Conservation (phyloP, 1,140 invertebrate species). For the Acromyrmex heyeri region DNA sequence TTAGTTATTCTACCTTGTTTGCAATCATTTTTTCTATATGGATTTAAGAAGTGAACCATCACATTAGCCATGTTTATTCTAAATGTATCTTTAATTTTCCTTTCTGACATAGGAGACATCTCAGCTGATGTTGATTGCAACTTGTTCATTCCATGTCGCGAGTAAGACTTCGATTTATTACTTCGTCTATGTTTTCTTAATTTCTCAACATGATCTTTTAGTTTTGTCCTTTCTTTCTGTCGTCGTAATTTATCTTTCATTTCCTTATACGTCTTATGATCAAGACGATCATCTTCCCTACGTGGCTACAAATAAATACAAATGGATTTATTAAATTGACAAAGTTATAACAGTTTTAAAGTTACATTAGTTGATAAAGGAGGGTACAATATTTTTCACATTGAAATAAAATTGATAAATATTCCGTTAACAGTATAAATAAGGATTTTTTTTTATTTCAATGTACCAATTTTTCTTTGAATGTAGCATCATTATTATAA, state of each 20-base stretch:
- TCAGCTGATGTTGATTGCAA: constrained; percentile 80
- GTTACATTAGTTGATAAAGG: not conserved
- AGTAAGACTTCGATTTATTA: constrained; percentile 82
- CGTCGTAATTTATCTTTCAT: constrained; percentile 92
- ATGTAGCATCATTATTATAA: too few species aligned
- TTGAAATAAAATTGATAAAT: too few species aligned
- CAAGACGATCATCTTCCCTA: constrained; percentile 91
- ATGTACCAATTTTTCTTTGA: too few species aligned
- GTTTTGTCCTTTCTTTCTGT: constrained; percentile 89
- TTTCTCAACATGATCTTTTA: constrained; percentile 85
- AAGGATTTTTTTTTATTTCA: too few species aligned
- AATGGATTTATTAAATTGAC: constrained; percentile 11
- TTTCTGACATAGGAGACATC: constrained; percentile 83
- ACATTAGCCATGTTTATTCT: constrained; percentile 95
- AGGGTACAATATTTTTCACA: too few species aligned
- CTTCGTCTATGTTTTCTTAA: constrained; percentile 84
- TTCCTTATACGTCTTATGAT: constrained; percentile 91
- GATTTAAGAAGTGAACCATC: constrained; percentile 96
- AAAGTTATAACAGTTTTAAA: constrained; percentile 3
- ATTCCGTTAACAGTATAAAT: too few species aligned
- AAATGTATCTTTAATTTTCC: constrained; percentile 95
- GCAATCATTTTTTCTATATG: constrained; percentile 95
- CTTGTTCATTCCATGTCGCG: constrained; percentile 80
- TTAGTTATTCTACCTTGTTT: constrained; percentile 94
- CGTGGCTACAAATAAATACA: constrained; percentile 88